Percentiles rank a stretch among this genome's conserved stretches.
These are phyloP conservation scores for Morpho helenor DNA, from an alignment of 2,888 invertebrate species.

Conservation along the genomic window DNA sequence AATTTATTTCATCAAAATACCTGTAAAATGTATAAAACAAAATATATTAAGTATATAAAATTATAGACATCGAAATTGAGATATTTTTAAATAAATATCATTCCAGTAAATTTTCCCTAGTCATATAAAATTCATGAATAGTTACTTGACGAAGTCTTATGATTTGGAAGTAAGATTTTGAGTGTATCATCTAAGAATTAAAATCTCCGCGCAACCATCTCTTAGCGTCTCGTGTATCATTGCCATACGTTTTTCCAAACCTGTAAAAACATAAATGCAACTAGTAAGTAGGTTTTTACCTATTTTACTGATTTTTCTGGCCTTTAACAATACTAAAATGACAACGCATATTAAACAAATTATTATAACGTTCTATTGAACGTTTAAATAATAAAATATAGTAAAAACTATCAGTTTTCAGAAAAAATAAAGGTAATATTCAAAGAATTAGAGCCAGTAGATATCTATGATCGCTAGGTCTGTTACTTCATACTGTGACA, in stretches of 20 bases:
- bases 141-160: background rate
- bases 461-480: too few species aligned
- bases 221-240: conserved; percentile 86
- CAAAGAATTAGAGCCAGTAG: too few species aligned
- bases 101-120: too few species aligned
- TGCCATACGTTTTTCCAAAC: conserved; percentile 87
- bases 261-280: conserved; percentile 43
- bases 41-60: background rate
- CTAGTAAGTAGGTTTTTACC: too few species aligned
- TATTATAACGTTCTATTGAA: background rate
- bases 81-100: too few species aligned
- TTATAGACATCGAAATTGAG: background rate
- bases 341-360: background rate
- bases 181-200: conserved; percentile 42
- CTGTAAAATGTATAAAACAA: background rate
- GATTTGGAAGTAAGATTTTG: background rate
- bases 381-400: too few species aligned
- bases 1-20: conserved; percentile 7
- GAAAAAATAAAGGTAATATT: too few species aligned
- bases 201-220: conserved; percentile 85
- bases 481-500: too few species aligned
- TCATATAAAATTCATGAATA: background rate
- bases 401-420: too few species aligned
- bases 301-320: too few species aligned
- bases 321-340: too few species aligned